Conservation (phyloP, 2,113 vertebrate genomes). For the Hypanus sabinus region DNA sequence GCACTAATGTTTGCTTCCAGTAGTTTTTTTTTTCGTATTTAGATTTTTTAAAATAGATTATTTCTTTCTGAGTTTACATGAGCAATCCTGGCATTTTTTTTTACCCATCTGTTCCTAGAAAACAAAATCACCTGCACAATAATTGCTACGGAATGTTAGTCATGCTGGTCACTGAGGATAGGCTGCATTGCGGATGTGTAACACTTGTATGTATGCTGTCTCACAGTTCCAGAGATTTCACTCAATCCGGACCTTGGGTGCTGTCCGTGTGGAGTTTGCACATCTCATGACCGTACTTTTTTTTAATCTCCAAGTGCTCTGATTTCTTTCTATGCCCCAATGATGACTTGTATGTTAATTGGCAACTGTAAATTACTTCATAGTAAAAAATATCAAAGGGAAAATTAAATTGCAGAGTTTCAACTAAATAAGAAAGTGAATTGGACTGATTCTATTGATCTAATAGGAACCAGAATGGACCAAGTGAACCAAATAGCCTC, state of each 20-base stretch:
- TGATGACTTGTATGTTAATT: too few species aligned
- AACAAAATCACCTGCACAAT: not conserved
- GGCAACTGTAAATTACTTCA: too few species aligned
- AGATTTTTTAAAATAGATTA: not conserved
- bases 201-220: not conserved
- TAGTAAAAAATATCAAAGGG: too few species aligned
- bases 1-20: not conserved
- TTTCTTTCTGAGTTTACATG: not conserved
- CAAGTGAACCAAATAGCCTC: too few species aligned
- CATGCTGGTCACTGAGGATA: not conserved
- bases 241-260: not conserved
- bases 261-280: not conserved
- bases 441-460: too few species aligned
- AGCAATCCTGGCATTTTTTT: not conserved
- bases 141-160: not conserved
- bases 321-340: too few species aligned
- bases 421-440: too few species aligned
- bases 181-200: not conserved
- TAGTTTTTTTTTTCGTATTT: not conserved
- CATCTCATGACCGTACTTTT: not conserved
- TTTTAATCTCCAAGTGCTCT: too few species aligned
- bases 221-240: too few species aligned
- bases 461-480: too few species aligned
- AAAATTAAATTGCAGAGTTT: too few species aligned
- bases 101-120: not conserved